phyloP scores from a whole-genome alignment of 2,797 vertebrate genomes.

The Tangara arthus region DNA sequence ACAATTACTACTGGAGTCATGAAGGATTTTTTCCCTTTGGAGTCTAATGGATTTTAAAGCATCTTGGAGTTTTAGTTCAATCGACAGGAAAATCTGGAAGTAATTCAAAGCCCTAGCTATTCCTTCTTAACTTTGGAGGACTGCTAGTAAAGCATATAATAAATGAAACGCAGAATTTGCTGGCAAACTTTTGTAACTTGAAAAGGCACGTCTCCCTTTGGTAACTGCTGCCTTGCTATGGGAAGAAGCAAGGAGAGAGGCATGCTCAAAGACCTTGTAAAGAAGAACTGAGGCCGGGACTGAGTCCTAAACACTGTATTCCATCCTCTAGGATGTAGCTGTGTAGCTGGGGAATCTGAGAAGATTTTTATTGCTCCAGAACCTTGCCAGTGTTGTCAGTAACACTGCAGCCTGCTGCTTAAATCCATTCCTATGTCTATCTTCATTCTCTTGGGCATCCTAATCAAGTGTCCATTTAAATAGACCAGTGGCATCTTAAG shows the following conservation, averaged over 20 bases:
- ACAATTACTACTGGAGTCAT: not conserved
- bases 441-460: not conserved
- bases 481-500: not conserved
- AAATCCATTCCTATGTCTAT: not conserved
- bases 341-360: not conserved
- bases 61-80: slow-evolving; percentile 22
- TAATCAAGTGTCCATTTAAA: slow-evolving; percentile 24
- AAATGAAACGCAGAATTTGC: not conserved
- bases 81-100: slow-evolving; percentile 9
- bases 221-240: not conserved
- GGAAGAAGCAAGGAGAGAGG: not conserved
- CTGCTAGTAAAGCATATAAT: not conserved
- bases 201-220: not conserved
- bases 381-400: not conserved
- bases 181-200: not conserved
- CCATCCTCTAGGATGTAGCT: not conserved
- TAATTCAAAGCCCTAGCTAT: not conserved
- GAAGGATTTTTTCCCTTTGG: slow-evolving; percentile 9
- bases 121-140: not conserved
- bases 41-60: slow-evolving; percentile 26
- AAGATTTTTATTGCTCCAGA: not conserved
- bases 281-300: not conserved
- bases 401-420: not conserved
- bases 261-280: not conserved
- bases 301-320: not conserved